These are phyloP conservation scores for Apeltes quadracus DNA, from an alignment of 2,113 vertebrate species.

Conservation along the genomic window DNA sequence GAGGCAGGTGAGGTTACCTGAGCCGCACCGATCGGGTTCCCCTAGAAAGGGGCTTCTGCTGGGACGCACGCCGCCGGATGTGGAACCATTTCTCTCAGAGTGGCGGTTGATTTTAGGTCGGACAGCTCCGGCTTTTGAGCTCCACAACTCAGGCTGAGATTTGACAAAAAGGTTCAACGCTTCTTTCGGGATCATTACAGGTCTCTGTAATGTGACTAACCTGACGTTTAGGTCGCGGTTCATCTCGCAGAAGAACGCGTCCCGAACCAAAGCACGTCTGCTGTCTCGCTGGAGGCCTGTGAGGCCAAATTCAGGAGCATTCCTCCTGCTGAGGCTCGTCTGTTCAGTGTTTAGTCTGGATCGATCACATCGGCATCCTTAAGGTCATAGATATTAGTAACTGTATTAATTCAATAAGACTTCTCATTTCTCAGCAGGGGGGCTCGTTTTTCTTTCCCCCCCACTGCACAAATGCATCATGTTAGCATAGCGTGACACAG, in stretches of 20 bases:
- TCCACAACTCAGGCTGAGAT: slow-evolving; percentile 27
- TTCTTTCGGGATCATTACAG: background rate
- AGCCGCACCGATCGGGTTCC: slow-evolving; percentile 62
- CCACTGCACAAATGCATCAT: slow-evolving; percentile 40
- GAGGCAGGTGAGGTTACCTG: slow-evolving; percentile 64
- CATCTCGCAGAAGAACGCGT: background rate
- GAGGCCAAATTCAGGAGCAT: background rate
- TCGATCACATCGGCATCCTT: background rate
- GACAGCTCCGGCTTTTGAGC: background rate
- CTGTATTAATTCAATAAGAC: background rate
- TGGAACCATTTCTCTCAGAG: slow-evolving; percentile 30
- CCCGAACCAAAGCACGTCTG: background rate
- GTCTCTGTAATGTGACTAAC: background rate
- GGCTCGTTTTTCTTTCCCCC: slow-evolving; percentile 12
- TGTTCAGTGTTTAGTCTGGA: background rate
- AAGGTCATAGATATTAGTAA: background rate
- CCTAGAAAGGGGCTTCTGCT: slow-evolving; percentile 43
- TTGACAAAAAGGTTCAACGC: slow-evolving; percentile 10
- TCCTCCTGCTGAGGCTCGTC: background rate
- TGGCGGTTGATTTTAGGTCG: slow-evolving; percentile 31
- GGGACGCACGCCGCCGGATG: slow-evolving; percentile 42
- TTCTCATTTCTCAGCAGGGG: background rate
- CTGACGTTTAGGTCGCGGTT: background rate
- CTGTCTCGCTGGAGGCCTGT: background rate
- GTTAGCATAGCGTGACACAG: slow-evolving; percentile 65